Base-by-base conservation (phyloP, 2,888 invertebrate genomes). In the Heliconius charithonia region DNA sequence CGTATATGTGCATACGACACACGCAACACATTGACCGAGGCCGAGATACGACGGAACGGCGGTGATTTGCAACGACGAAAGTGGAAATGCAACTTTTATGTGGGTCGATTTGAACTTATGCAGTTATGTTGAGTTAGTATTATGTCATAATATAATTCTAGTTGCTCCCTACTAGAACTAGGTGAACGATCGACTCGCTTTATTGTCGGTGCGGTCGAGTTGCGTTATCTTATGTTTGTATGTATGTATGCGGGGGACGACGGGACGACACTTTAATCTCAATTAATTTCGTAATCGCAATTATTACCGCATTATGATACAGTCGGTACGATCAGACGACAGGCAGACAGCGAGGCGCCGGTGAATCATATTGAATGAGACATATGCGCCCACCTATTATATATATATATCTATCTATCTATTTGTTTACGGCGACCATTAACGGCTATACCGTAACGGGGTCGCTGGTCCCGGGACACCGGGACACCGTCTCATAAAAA, bases 31-130 rank as follows among this genome's bases (percentile, higher is more conserved):
- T 90, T 93, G 94, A 94, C 94, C 94, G 94, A 94, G 93, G 93
- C 93, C 92, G 93, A 93, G 94, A 92, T 92, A 91, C 91, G 88
- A 91, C 91, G 88, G 86, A 51, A 87, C 90, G 89, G 89, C 91
- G 88, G 91, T 93, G 94, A 94, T 94, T 94, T 94, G 94, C 94
- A 91, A 94, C 93, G 92, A 89, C 91, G 94, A 95, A 95, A 95
- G 94, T 95, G 94, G 94, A 93, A 93, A 90, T 92, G 91, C 94
- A 91, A 89, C 94, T 93, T 94, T 94, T 93, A 94, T 93, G 93
- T 94, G 85, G 93, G 93, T 91, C 93, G 90, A 91, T 92, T 92
- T 91, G 91, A 88, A 89, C 85, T 89, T 84, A 81, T 83, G 83
- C 84, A 85, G 89, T 92, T 92, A 91, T 89, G 92, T 90, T 90